Base-by-base conservation (phyloP, 2,888 invertebrate genomes). In the Pollenia labialis region DNA sequence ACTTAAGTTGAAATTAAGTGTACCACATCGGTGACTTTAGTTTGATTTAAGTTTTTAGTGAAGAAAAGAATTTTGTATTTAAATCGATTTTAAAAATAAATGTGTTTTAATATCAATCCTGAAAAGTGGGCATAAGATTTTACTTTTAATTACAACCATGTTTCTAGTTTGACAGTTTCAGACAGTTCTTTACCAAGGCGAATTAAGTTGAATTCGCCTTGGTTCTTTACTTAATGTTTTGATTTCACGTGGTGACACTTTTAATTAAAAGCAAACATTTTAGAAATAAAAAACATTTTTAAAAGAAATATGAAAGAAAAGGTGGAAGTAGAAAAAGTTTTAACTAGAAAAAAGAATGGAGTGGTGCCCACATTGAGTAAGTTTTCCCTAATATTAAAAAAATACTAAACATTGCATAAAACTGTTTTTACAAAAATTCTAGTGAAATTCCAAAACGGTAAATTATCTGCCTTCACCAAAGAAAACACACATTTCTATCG, bases 391-490 rank as follows among this genome's bases (percentile, higher is more conserved):
- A 14, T 48, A 52, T 52, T n/a, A 32, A 6, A 6, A 4, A 32
- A 32, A 4, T 32, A 6, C 6, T 32, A 32, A 23, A 6, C 32
- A 32, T 32, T 4, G 32, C 32, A 6, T 6, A 32, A 32, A 23
- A 32, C 16, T 32, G 32, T 12, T 14, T 12, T 18, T 46, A 0
- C 2, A 18, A 48, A 40, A 46, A 4, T 69, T 60, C 1, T n/a
- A 93, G 93, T 93, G 9, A 90, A 90, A 87, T 93, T 93, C 56
- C 93, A 93, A 86, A 93, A 93, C 85, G 93, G 93, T 4, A 82
- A 88, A 10, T 79, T 93, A 0, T 87, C 88, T 0, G 87, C 88
- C 16, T 81, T 89, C 40, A 85, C 86, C 6, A 88, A 89, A 7
- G 81, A 89, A 12, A 83, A 66, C 0, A 90, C 89, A 0, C 81